phyloP scores from a whole-genome alignment of 2,113 vertebrate genomes.

The Ailuropoda melanoleuca region DNA sequence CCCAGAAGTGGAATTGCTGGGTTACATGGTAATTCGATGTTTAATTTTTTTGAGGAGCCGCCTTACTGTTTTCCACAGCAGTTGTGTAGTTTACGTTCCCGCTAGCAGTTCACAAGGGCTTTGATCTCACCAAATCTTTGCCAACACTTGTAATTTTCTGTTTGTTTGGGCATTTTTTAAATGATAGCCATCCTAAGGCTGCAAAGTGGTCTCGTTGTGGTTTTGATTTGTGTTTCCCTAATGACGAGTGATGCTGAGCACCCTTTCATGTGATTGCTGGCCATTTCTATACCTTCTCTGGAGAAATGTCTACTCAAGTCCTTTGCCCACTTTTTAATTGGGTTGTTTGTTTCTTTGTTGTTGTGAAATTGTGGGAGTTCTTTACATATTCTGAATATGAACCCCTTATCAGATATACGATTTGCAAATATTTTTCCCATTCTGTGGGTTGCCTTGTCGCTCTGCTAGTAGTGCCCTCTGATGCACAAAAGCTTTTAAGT shows the following conservation, averaged over 20 bases:
- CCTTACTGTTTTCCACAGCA: background rate
- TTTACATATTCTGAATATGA: background rate
- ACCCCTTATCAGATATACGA: background rate
- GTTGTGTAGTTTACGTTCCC: background rate
- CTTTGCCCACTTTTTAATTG: background rate
- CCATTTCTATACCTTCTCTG: background rate
- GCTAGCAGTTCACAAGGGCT: background rate
- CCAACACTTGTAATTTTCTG: background rate
- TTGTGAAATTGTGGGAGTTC: background rate
- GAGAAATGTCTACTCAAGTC: background rate
- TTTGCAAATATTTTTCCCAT: background rate
- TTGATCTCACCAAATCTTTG: background rate
- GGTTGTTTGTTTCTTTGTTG: background rate
- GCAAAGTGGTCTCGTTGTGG: background rate
- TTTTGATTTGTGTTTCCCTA: background rate
- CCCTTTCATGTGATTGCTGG: background rate
- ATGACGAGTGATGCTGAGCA: too few species aligned
- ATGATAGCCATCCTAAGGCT: background rate
- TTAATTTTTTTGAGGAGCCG: accelerated
- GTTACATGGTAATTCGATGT: background rate
- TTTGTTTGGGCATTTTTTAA: background rate
- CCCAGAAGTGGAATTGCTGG: background rate
- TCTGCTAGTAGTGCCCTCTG: background rate
- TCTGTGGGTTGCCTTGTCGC: background rate
- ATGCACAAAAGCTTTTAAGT: background rate